A percentile compares a stretch with the other conserved stretches of the same genome.
phyloP scores from a whole-genome alignment of 1,140 invertebrate species.

The Drosophila repletoides region DNA sequence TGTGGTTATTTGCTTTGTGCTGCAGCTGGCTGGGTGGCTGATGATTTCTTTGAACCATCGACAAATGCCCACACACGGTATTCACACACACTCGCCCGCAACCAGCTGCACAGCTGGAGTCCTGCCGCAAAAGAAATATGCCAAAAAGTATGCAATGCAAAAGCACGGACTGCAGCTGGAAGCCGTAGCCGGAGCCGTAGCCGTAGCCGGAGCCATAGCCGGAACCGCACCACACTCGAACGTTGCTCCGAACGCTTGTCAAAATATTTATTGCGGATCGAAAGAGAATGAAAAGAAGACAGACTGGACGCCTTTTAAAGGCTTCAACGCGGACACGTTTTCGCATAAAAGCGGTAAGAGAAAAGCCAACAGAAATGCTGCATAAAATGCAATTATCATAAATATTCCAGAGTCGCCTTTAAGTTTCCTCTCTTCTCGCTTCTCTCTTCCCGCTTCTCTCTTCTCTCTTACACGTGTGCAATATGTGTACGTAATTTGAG shows the following conservation, averaged over 20 bases:
- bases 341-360: conserved; percentile 13
- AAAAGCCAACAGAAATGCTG: conserved; percentile 47
- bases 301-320: conserved; percentile 57
- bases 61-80: conserved; percentile 40
- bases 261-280: conserved; percentile 41
- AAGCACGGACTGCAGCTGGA: conserved; percentile 44
- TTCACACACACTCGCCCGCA: neutral
- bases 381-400: conserved; percentile 79
- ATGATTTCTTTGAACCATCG: conserved; percentile 72
- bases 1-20: conserved; percentile 11
- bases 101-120: neutral
- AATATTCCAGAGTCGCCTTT: conserved; percentile 66
- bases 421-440: conserved; percentile 29
- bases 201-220: neutral
- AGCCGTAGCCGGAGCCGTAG: neutral
- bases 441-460: neutral
- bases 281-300: conserved; percentile 10
- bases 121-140: conserved; percentile 43
- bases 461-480: conserved; percentile 19
- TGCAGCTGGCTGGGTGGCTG: conserved; percentile 33
- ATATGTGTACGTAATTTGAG: conserved; percentile 56
- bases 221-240: conserved; percentile 8
- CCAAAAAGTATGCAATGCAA: conserved; percentile 69
- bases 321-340: conserved; percentile 42
- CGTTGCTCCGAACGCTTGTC: conserved; percentile 31